These are phyloP conservation scores for Rhinogobio ventralis DNA, from an alignment of 2,797 vertebrate species.

Conservation along the genomic window DNA sequence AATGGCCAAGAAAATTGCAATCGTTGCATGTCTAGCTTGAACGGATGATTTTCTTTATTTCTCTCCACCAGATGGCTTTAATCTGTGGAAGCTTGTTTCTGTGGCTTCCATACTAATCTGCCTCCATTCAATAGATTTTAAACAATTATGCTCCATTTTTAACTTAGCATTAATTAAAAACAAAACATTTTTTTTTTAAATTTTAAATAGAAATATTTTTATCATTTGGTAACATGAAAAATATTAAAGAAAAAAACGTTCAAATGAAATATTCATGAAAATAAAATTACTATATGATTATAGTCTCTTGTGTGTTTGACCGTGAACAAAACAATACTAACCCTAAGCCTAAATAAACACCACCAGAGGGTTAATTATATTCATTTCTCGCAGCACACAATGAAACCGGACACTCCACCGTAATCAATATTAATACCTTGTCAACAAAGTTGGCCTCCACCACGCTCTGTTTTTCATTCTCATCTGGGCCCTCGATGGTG, in stretches of 20 bases:
- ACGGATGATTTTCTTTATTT: too few relatives aligned
- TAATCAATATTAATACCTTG: constrained; percentile 80
- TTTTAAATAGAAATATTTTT: too few relatives aligned
- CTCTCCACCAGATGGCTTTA: too few relatives aligned
- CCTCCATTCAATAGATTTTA: background rate
- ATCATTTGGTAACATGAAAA: background rate
- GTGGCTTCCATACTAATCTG: background rate
- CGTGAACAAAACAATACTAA: background rate
- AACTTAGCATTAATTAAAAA: too few relatives aligned
- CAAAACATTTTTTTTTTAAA: too few relatives aligned
- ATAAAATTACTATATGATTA: background rate
- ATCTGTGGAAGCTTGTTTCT: too few relatives aligned
- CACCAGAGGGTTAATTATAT: background rate
- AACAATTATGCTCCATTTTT: background rate
- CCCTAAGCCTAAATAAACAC: background rate
- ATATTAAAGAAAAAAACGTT: background rate
- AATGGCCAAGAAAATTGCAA: too few relatives aligned
- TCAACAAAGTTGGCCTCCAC: constrained; percentile 91
- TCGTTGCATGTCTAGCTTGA: too few relatives aligned
- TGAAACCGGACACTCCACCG: background rate
- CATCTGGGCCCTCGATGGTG: constrained; percentile 91
- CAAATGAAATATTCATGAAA: background rate
- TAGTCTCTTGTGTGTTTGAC: background rate
- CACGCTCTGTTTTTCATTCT: constrained; percentile 88
- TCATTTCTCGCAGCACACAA: background rate